Evolutionary conservation across 1,140 invertebrate genomes (phyloP).

Genomic region (Sesamia nonagrioides): DNA sequence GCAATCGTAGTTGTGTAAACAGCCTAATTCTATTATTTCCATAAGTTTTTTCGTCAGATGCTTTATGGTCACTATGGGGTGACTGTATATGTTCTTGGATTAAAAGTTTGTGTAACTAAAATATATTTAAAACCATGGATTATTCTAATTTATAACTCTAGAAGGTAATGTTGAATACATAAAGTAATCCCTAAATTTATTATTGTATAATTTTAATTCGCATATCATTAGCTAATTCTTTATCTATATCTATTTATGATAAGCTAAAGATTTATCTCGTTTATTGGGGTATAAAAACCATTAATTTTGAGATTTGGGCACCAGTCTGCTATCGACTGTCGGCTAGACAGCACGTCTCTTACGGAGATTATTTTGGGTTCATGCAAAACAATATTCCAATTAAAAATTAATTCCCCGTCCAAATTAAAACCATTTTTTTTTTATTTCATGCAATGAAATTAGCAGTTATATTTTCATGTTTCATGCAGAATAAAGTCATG

Average conservation of each 20-base stretch:
- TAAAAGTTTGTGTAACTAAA: too few relatives aligned
- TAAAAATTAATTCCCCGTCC: not conserved
- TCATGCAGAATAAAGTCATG: slow-evolving; percentile 58
- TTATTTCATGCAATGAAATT: slow-evolving; percentile 9
- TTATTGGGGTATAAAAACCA: slow-evolving; percentile 17
- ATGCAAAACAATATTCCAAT: too few relatives aligned
- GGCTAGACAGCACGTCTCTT: not conserved
- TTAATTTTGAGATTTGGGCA: not conserved
- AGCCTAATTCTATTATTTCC: not conserved
- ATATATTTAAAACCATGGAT: too few relatives aligned
- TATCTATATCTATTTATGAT: not conserved
- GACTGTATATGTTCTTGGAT: too few relatives aligned
- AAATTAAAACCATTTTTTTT: not conserved
- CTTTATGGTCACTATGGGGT: too few relatives aligned
- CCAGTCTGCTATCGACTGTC: not conserved
- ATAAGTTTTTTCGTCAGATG: not conserved
- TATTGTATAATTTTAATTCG: too few relatives aligned
- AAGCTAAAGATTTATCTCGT: not conserved
- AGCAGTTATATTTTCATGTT: slow-evolving; percentile 1
- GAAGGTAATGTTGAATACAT: too few relatives aligned
- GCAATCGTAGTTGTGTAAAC: not conserved
- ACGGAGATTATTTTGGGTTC: too few relatives aligned
- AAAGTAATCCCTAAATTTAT: too few relatives aligned
- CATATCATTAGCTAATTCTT: not conserved
- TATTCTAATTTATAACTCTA: too few relatives aligned